A percentile compares a stretch with the other conserved stretches of the same genome.
These are phyloP conservation scores for Anguilla obscura DNA, from an alignment of 2,797 vertebrate species.

Conservation along the genomic window DNA sequence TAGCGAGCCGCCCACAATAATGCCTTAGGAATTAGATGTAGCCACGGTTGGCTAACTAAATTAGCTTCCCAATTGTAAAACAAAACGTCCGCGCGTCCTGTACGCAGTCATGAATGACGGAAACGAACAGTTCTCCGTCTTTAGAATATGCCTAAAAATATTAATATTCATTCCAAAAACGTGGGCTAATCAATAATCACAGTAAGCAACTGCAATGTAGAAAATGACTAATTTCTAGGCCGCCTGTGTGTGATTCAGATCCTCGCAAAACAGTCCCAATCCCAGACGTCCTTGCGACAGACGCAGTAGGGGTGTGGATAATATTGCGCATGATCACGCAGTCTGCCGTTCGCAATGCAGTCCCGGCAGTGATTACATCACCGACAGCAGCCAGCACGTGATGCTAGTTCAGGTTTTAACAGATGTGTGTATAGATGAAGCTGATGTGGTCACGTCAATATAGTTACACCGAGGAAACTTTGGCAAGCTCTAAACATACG, in stretches of 20 bases:
- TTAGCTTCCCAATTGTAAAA: constrained; percentile 1
- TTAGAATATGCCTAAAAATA: neutral
- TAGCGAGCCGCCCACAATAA: neutral
- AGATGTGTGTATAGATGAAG: no score
- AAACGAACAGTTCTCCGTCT: neutral
- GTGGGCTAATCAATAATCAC: neutral
- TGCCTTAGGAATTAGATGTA: neutral
- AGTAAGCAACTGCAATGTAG: neutral
- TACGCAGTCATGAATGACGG: neutral
- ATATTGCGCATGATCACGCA: neutral
- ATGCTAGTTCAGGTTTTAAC: no score
- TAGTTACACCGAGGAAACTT: no score
- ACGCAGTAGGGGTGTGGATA: constrained; percentile 3
- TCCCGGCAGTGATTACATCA: neutral
- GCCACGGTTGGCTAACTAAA: neutral
- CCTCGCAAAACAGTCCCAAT: neutral
- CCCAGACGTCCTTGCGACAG: constrained; percentile 17
- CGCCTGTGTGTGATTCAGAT: neutral
- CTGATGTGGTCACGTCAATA: no score
- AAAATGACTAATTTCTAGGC: neutral
- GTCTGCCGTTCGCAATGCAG: neutral
- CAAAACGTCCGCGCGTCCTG: neutral
- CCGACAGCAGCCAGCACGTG: neutral
- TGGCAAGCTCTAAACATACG: no score
- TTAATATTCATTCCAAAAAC: neutral